Conservation (phyloP, 2,113 vertebrate species). For the Noturus placidus region DNA sequence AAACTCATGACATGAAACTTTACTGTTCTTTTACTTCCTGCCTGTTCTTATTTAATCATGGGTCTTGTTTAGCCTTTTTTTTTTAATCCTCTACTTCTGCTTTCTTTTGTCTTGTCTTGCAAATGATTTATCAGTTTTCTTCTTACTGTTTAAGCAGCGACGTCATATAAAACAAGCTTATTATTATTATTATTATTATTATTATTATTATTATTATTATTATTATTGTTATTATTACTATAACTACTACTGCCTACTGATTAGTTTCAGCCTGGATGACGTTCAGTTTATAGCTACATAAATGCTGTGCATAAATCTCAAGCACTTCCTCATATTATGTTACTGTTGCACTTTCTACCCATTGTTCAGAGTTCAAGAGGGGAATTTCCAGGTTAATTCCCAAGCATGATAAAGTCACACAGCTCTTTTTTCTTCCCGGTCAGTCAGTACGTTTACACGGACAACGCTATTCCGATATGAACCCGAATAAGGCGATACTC, state of each 20-base stretch:
- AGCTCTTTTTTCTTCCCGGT: background rate
- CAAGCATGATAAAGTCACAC: background rate
- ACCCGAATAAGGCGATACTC: too few species aligned
- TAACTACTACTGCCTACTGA: background rate
- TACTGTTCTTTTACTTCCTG: background rate
- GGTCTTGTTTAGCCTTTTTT: background rate
- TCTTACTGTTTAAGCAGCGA: background rate
- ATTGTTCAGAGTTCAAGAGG: background rate
- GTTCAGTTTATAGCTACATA: background rate
- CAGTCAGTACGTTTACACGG: too few species aligned
- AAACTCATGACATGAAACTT: too few species aligned
- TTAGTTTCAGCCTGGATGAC: background rate
- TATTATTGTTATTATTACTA: background rate
- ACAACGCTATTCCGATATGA: too few species aligned
- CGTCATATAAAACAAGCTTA: background rate
- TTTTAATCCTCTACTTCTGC: background rate
- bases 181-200: background rate
- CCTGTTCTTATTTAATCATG: background rate
- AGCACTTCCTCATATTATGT: background rate
- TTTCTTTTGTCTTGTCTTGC: background rate
- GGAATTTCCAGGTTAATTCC: background rate
- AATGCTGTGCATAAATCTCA: background rate
- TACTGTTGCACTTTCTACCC: background rate
- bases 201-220: background rate
- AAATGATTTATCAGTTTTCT: background rate